phyloP scores from a whole-genome alignment of 37 sponge, comb jelly and placozoan genomes.

The Ephydatia muelleri region DNA sequence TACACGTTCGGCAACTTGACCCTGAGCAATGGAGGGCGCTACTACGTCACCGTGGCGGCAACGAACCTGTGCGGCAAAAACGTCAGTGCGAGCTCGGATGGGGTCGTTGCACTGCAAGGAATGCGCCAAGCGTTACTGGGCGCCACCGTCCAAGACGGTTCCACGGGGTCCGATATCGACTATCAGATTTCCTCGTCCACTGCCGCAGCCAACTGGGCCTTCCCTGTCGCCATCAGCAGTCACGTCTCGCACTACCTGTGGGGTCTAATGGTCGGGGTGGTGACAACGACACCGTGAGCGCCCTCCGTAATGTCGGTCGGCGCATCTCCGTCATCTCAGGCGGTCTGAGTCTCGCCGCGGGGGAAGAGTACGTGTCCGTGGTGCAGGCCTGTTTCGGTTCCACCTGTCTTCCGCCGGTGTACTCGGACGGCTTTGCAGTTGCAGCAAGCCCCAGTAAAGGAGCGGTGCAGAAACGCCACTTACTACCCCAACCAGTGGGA shows the following conservation, averaged over 20 bases:
- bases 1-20: slow-evolving; percentile 35
- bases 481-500: slow-evolving; percentile 33
- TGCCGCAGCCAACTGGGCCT: slow-evolving; percentile 52
- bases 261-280: slow-evolving; percentile 31
- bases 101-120: slow-evolving; percentile 39
- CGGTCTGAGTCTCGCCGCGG: neutral
- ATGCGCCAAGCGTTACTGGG: neutral
- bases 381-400: slow-evolving; percentile 44
- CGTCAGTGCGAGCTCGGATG: slow-evolving; percentile 53
- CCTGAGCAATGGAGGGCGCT: slow-evolving; percentile 16
- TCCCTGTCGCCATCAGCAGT: slow-evolving; percentile 23
- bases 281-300: neutral
- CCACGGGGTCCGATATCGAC: slow-evolving; percentile 25
- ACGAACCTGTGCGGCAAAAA: neutral
- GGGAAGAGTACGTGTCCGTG: slow-evolving; percentile 18
- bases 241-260: slow-evolving; percentile 63
- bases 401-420: slow-evolving; percentile 57
- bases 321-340: neutral
- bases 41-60: slow-evolving; percentile 60
- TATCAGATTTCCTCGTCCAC: slow-evolving; percentile 45
- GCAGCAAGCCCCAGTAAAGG: slow-evolving; percentile 19
- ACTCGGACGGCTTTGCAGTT: slow-evolving; percentile 55
- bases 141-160: slow-evolving; percentile 42
- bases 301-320: slow-evolving; percentile 24
- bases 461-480: neutral